phyloP scores from a whole-genome alignment of 2,797 vertebrate genomes.

The Tragopan temminckii region DNA sequence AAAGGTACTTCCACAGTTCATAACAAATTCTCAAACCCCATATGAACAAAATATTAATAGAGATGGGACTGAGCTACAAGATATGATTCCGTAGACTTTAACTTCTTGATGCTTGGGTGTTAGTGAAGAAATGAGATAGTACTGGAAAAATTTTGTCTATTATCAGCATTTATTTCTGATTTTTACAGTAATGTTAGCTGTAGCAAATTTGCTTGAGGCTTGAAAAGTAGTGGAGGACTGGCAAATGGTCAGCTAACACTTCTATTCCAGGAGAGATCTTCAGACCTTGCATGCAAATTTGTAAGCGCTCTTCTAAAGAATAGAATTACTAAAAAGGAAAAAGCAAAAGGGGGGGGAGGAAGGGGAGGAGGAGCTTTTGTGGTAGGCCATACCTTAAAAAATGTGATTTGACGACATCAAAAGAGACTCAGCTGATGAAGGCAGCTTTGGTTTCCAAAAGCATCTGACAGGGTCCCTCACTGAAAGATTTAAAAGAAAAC shows the following conservation, averaged over 20 bases:
- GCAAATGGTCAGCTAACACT: background rate
- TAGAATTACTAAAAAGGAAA: background rate
- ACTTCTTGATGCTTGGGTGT: background rate
- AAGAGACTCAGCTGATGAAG: background rate
- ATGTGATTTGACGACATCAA: background rate
- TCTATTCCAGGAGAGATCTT: background rate
- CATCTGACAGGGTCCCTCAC: background rate
- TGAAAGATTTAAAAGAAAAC: constrained; percentile 3
- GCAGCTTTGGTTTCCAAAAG: background rate
- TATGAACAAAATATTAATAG: background rate
- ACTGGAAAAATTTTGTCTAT: background rate
- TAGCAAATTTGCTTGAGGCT: background rate
- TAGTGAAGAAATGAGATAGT: background rate
- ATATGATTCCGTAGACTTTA: background rate
- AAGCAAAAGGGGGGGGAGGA: accelerated
- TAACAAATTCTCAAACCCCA: background rate
- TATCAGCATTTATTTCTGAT: background rate
- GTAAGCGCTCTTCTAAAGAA: background rate
- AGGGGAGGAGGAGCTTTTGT: background rate
- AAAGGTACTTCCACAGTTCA: background rate
- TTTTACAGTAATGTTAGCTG: background rate
- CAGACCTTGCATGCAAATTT: background rate
- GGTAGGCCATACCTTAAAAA: background rate
- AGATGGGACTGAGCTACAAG: background rate
- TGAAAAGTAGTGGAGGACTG: background rate